A percentile compares a stretch with the other conserved stretches of the same genome.
Conservation (phyloP, 53 echinoderm and acorn worm genomes). For the Paracentrotus lividus region DNA sequence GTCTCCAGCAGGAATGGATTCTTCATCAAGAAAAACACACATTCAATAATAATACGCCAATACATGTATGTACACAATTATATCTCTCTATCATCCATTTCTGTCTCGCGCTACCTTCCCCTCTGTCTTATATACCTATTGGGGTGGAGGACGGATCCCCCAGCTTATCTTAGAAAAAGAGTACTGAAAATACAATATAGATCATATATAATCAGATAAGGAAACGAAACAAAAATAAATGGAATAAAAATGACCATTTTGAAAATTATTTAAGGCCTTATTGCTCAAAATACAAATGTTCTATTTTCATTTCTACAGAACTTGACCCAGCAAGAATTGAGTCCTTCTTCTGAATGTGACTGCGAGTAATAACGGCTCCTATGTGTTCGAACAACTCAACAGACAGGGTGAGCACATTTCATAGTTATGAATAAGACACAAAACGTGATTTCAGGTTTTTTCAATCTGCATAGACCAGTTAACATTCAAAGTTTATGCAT, state of each 20-base stretch:
- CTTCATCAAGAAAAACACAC: too few species aligned
- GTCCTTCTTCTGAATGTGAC: not conserved
- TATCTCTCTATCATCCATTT: too few species aligned
- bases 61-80: too few species aligned
- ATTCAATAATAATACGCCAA: too few species aligned
- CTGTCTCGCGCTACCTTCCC: too few species aligned
- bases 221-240: too few species aligned
- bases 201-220: too few species aligned
- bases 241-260: not conserved
- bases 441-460: not conserved
- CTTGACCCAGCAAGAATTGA: not conserved
- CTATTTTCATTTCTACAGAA: not conserved
- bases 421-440: not conserved
- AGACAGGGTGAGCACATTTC: not conserved
- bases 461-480: not conserved
- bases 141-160: too few species aligned
- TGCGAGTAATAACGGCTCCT: not conserved
- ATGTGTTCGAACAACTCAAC: not conserved
- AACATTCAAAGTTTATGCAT: too few species aligned
- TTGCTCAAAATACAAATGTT: not conserved
- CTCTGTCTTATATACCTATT: not conserved
- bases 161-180: too few species aligned
- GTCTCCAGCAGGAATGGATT: too few species aligned
- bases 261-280: not conserved
- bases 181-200: too few species aligned